These are phyloP conservation scores for Pseudomyrmex gracilis DNA, from an alignment of 1,140 invertebrate species.

Conservation along the genomic window DNA sequence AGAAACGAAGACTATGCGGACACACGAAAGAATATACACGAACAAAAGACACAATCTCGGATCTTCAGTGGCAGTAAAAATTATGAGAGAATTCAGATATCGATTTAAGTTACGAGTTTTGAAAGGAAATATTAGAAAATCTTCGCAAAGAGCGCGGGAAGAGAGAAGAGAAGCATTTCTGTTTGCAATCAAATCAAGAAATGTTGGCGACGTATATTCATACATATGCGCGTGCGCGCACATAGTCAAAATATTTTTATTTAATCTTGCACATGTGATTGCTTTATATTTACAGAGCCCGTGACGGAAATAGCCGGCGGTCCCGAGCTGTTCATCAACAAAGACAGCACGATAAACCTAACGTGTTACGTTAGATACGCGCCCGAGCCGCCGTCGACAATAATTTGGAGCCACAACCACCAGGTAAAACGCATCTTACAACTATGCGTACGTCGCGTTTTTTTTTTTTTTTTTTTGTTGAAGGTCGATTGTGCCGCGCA, in stretches of 20 bases:
- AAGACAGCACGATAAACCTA: constrained; percentile 94
- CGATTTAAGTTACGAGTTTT: background rate
- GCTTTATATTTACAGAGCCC: constrained; percentile 88
- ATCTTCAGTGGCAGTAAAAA: background rate
- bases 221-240: no score
- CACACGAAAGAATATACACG: background rate
- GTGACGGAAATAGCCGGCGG: constrained; percentile 93
- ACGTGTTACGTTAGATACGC: constrained; percentile 93
- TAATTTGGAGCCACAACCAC: constrained; percentile 93
- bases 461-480: background rate
- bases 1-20: background rate
- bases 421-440: constrained; percentile 85
- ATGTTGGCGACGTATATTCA: background rate
- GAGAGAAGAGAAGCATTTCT: background rate
- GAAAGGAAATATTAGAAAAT: background rate
- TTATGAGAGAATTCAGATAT: background rate
- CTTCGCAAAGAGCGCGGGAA: background rate
- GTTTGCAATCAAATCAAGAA: constrained; percentile 6
- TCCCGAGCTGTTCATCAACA: constrained; percentile 93
- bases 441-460: background rate
- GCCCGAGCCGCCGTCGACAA: constrained; percentile 92
- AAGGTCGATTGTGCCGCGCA: constrained; percentile 21
- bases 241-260: no score
- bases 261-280: background rate
- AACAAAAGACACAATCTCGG: background rate